Evolutionary conservation across 2,797 vertebrate species (phyloP), one percentile per base, ranked within the genome.

Genomic region (Choloepus didactylus): DNA sequence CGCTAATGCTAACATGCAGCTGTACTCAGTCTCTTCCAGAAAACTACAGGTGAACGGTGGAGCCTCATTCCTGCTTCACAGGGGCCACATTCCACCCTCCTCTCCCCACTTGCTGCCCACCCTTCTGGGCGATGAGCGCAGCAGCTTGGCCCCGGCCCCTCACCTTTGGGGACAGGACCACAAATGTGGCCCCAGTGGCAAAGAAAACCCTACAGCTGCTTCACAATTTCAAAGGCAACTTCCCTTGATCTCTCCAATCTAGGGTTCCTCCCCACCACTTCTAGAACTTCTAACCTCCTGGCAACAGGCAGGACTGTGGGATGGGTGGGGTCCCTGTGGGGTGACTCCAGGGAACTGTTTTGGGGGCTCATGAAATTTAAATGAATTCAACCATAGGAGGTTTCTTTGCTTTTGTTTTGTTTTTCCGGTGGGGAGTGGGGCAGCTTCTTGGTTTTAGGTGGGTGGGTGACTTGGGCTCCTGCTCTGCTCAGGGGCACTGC

Each of bases 121-220:
- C 27, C 0, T 44, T 44, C 41, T 44, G 41, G 0, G 41, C 0
- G 12, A 46, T 4, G 51, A 35, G 35, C 35, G 27, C 5, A 10
- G 7, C 4, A 7, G 27, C 70, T 9, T 23, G 25, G 82, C 38
- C 54, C 0, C 1, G 23, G 35, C 11, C 70, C 69, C 31, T 11
- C 16, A 1, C 49, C 6, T 25, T 69, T 56, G 0, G 38, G 25
- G 3, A 3, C 31, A 6, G 2, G 27, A 29, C 7, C 60, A 2
- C 41, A 27, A 69, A 56, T 4, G 8, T 2, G 51, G 38, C 6
- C 2, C 14, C 23, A 1, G 0, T 1, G 70, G 56, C 72, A 69
- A 41, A 56, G 10, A 81, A 51, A 62, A 35, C 29, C 46, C 25
- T 70, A 25, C 6, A 44, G 73, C 23, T 51, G 73, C 23, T 51